Evolutionary conservation across 2,888 invertebrate species (phyloP).

Genomic region (Ormia ochracea): DNA sequence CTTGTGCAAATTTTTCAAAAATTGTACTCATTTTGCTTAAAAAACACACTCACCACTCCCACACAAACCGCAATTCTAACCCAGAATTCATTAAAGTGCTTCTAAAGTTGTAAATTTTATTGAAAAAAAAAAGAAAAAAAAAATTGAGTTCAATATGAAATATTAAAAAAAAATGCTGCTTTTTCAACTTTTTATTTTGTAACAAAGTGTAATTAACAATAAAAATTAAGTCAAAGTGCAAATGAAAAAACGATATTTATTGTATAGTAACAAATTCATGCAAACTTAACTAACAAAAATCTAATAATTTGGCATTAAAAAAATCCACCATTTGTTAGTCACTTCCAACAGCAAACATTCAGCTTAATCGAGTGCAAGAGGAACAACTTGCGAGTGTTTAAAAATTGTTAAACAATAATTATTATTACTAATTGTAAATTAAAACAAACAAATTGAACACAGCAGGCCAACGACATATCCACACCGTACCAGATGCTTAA

Average conservation of each 20-base stretch:
- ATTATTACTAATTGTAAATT: too few relatives aligned
- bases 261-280: constrained; percentile 1
- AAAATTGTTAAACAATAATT: too few relatives aligned
- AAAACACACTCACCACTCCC: not conserved
- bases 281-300: constrained; percentile 26
- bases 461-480: too few relatives aligned
- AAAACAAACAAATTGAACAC: too few relatives aligned
- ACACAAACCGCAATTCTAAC: not conserved
- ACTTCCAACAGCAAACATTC: constrained; percentile 23
- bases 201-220: constrained; percentile 55
- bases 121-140: constrained; percentile 11
- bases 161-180: constrained; percentile 40
- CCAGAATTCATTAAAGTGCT: constrained; percentile 26
- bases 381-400: too few relatives aligned
- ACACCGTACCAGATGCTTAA: too few relatives aligned
- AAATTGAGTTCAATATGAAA: not conserved
- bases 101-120: constrained; percentile 47
- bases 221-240: constrained; percentile 17
- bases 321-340: constrained; percentile 58
- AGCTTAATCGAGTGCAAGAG: constrained; percentile 4
- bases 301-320: constrained; percentile 2
- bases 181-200: constrained; percentile 46
- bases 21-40: not conserved
- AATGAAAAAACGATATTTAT: not conserved
- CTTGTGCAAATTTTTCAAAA: not conserved